Base-by-base conservation (phyloP, 1,140 invertebrate genomes). In the Cydia pomonella region DNA sequence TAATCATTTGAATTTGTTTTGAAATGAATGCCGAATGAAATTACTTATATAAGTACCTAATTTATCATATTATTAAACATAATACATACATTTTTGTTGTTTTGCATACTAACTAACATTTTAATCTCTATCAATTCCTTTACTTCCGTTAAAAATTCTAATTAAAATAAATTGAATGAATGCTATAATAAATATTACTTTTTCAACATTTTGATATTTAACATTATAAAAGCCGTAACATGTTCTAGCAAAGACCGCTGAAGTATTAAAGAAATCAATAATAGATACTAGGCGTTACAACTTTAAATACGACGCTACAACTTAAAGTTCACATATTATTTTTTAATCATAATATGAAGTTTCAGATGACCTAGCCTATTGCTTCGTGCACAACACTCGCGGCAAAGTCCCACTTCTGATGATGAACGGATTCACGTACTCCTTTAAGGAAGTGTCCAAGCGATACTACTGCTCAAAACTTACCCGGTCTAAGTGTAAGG, bases 391-490 rank as follows among this genome's bases (percentile, higher is more conserved):
- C 3, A 59, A 59, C 53, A 59, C 18, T 21, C 53, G 53, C 53
- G 72, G 16, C n/a, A 72, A 41, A 41, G 21, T 59, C 21, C 74
- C 71, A 41, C 66, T 59, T 53, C 72, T 84, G 10, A 77, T 82
- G 79, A 33, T 82, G 0, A 72, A 79, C n/a, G 79, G 76, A 3
- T 84, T 77, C 33, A 82, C 80, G 0, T 84, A 76, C 66, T 79
- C 75, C 1, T 73, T 76, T 23, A 50, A 76, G 18, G 29, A 59
- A n/a, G 7, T 2, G 10, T 59, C 53, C n/a, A 59, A 59, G 10
- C 53, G 53, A 2, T 89, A 82, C 64, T 88, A 89, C 64, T 90
- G 89, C 73, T 90, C 88, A 12, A 59, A 53, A 6, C 53, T 29
- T 7, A 53, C 25, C n/a, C 16, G 21, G 5, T 53, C 53, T 13